Base-by-base conservation (phyloP, 2,888 invertebrate genomes). In the Ramazzottius varieornatus region DNA sequence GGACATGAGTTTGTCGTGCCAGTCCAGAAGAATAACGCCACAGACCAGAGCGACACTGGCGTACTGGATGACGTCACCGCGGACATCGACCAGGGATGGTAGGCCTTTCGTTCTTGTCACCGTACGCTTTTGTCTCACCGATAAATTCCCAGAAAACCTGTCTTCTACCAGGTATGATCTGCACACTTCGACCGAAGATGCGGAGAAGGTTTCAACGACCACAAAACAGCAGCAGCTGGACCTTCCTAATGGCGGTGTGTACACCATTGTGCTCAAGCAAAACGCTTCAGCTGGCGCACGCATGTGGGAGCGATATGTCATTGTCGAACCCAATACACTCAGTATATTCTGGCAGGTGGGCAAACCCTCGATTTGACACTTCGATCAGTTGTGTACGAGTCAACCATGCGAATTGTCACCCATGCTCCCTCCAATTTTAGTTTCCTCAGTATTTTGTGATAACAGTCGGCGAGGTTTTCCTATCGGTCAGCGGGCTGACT, bases 371-470 rank as follows among this genome's bases (percentile, higher is more conserved):
- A n/a, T n/a, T n/a, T n/a, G n/a, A n/a, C n/a, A n/a, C n/a, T n/a
- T n/a, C n/a, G n/a, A n/a, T n/a, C n/a, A n/a, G n/a, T n/a, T n/a
- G n/a, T n/a, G n/a, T n/a, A n/a, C n/a, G n/a, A n/a, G n/a, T n/a
- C n/a, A n/a, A n/a, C n/a, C n/a, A n/a, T n/a, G n/a, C n/a, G n/a
- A n/a, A n/a, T n/a, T n/a, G n/a, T n/a, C n/a, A n/a, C n/a, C n/a
- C n/a, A n/a, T n/a, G n/a, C n/a, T n/a, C n/a, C n/a, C n/a, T n/a
- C n/a, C n/a, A n/a, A n/a, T n/a, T n/a, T n/a, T n/a, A n/a, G 72
- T 73, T 94, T 32, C 94, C 94, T 0, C 96, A 96, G 75, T 93
- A 92, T 73, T 77, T 93, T 64, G 80, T 93, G n/a, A 86, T 98
- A 72, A 92, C 94, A 0, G 82, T 86, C 72, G 94, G 84, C 0